phyloP scores from a whole-genome alignment of 2,113 vertebrate genomes.

The Petaurus breviceps region DNA sequence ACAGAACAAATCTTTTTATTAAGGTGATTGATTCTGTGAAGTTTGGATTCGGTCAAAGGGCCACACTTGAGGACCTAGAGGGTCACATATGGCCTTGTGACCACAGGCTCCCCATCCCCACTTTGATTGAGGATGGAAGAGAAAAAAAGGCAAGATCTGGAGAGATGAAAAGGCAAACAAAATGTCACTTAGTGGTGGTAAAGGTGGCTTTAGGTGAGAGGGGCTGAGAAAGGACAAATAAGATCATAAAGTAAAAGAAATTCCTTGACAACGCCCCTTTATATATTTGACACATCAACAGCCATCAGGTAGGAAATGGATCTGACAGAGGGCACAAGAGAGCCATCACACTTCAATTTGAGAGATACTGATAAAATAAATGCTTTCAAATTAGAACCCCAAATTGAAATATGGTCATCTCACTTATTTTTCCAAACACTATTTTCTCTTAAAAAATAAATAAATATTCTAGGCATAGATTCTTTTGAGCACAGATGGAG shows the following conservation, averaged over 20 bases:
- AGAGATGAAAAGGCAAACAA: slow-evolving; percentile 14
- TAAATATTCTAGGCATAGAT: slow-evolving; percentile 13
- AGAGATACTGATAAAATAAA: neutral
- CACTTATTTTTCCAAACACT: neutral
- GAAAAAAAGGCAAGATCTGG: neutral
- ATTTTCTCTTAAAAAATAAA: neutral
- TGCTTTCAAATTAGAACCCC: neutral
- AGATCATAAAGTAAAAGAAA: neutral
- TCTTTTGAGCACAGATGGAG: slow-evolving; percentile 38
- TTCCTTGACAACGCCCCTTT: neutral
- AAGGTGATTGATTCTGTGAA: no score
- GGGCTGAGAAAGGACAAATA: neutral
- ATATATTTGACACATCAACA: neutral
- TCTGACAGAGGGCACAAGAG: neutral
- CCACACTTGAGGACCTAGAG: no score
- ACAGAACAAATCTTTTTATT: no score
- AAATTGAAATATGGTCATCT: neutral
- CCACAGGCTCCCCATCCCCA: no score
- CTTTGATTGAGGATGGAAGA: neutral
- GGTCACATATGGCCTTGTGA: no score
- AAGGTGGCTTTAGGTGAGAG: neutral
- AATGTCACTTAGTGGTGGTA: neutral
- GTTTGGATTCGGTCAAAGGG: no score
- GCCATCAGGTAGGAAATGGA: neutral
- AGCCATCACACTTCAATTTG: neutral